phyloP scores from a whole-genome alignment of 2,113 vertebrate species.

The Macrotis lagotis region DNA sequence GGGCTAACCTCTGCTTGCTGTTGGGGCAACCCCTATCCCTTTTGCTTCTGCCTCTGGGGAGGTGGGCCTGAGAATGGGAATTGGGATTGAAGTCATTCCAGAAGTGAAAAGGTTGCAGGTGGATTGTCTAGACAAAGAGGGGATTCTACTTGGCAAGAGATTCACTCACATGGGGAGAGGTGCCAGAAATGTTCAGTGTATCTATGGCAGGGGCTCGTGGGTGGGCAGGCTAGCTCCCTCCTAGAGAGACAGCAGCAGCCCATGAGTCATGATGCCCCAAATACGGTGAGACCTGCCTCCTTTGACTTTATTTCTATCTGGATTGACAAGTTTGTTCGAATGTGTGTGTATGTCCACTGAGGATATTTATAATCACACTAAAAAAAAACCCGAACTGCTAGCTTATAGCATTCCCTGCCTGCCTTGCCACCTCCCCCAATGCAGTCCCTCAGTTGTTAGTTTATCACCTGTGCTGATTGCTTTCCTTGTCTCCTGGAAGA shows the following conservation, averaged over 20 bases:
- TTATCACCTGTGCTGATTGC: not conserved
- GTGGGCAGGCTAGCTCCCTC: not conserved
- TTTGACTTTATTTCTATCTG: not conserved
- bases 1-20: not conserved
- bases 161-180: not conserved
- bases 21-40: no score
- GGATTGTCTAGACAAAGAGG: not conserved
- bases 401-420: no score
- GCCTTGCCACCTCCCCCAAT: not conserved
- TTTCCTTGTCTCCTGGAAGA: not conserved
- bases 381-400: not conserved
- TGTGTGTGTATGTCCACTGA: not conserved
- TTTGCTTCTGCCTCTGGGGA: not conserved
- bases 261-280: not conserved
- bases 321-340: not conserved
- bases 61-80: not conserved
- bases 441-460: not conserved
- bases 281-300: not conserved
- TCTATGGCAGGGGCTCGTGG: not conserved
- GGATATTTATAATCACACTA: not conserved
- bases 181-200: not conserved
- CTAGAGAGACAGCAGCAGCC: not conserved
- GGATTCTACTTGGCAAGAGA: conserved; percentile 1
- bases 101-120: not conserved
- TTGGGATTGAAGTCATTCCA: not conserved